These are phyloP conservation scores for Drosophila putrida DNA, from an alignment of 2,888 invertebrate species.

Conservation along the genomic window DNA sequence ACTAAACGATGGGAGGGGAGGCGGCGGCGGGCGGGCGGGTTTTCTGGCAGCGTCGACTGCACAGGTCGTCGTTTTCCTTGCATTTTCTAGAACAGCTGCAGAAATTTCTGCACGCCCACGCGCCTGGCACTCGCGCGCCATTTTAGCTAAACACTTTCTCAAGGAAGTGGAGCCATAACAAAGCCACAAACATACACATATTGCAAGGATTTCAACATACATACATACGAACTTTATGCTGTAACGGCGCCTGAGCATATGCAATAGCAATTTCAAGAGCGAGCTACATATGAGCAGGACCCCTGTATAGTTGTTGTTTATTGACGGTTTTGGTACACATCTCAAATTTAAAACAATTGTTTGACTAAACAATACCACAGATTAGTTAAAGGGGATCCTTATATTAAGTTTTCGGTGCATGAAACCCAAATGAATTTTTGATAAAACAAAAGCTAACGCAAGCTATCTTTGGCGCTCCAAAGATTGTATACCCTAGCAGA, in stretches of 20 bases:
- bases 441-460: too few species aligned
- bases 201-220: background rate
- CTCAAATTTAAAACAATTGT: too few species aligned
- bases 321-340: constrained; percentile 10
- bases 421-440: too few species aligned
- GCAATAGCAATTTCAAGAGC: constrained; percentile 56
- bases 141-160: constrained; percentile 52
- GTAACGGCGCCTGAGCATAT: constrained; percentile 74
- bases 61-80: constrained; percentile 11
- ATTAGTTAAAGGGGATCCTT: too few species aligned
- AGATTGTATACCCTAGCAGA: too few species aligned
- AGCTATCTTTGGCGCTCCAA: too few species aligned
- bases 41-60: constrained; percentile 1
- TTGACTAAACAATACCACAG: too few species aligned
- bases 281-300: constrained; percentile 43
- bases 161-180: constrained; percentile 46
- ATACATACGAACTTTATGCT: constrained; percentile 36
- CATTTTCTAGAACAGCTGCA: constrained; percentile 71
- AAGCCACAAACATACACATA: constrained; percentile 8
- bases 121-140: constrained; percentile 57
- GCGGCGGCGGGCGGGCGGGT: background rate
- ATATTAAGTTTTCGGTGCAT: too few species aligned
- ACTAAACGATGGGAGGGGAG: background rate
- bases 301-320: constrained; percentile 29
- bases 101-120: constrained; percentile 67